Evolutionary conservation across 1,140 invertebrate species (phyloP), one percentile per base, ranked within the genome.

Genomic region (Globodera rostochiensis): DNA sequence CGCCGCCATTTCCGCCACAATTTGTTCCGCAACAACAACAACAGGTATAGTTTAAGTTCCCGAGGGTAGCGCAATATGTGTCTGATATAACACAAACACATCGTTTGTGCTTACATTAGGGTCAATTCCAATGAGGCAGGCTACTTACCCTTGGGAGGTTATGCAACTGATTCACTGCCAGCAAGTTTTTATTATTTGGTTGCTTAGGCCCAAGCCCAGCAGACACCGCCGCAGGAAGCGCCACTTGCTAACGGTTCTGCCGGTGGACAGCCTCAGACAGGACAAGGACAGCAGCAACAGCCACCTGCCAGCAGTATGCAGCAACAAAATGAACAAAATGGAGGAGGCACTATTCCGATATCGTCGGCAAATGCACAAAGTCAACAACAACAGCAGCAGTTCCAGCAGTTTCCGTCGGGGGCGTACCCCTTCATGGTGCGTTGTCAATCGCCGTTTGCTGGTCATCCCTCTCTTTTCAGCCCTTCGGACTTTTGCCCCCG

Each of bases 401-500:
- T 5, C 8, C 67, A 36, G 69, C 69, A 71, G 6, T 71, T 71
- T 36, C 57, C 57, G 57, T 64, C 13, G 57, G 13, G 13, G 50
- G 11, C 69, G 21, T 6, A 45, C 13, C 69, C 69, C 4, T 71
- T 71, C 69, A 36, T 71, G 21, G n/a, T 71, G 69, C 57, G 19
- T 15, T 64, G 15, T 64, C 57, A 19, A 6, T 64, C 57, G 19
- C 7, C 15, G 4, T 9, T 9, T 69, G n/a, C 15, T 69, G 36
- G 15, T 71, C 36, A 11, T 36, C 46, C 46, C 46, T n/a, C 9
- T 36, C 80, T 86, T 67, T 87, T 77, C 80, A 80, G 67, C 82
- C 85, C 70, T 80, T 82, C 79, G 79, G 86, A n/a, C 74, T 84
- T 57, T 84, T 84, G 84, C 88, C 89, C 64, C 90, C 90, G 77